These are phyloP conservation scores for Protophormia terraenovae DNA, from an alignment of 2,888 invertebrate species.

Conservation along the genomic window DNA sequence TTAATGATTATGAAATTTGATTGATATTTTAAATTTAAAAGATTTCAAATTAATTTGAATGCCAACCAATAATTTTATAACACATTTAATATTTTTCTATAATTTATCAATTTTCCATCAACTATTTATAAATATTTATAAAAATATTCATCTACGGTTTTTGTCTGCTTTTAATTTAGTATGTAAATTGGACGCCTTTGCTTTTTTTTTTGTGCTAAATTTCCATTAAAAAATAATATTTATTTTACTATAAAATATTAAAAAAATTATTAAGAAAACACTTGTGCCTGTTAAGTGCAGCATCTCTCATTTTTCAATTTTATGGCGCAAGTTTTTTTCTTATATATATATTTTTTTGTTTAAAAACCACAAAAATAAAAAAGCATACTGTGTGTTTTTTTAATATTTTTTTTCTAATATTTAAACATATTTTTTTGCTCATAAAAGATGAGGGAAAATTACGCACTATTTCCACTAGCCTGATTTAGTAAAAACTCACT, in stretches of 20 bases:
- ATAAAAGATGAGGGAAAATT: conserved; percentile 34
- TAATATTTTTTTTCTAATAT: neutral
- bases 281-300: conserved; percentile 36
- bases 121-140: neutral
- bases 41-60: neutral
- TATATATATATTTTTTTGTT: neutral
- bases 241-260: conserved; percentile 44
- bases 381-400: conserved; percentile 7
- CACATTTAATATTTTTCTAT: neutral
- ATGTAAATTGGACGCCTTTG: neutral
- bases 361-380: conserved; percentile 5
- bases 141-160: neutral
- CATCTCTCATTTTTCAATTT: conserved; percentile 32
- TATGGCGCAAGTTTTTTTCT: conserved; percentile 17
- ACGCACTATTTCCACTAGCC: conserved; percentile 59
- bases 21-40: neutral
- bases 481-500: conserved; percentile 44
- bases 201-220: conserved; percentile 38
- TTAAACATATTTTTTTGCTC: neutral
- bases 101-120: neutral
- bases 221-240: conserved; percentile 33
- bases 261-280: conserved; percentile 29
- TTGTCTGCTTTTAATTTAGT: neutral
- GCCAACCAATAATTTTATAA: neutral
- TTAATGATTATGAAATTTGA: neutral